Conservation (phyloP, 1,140 invertebrate species). For the Lucilia cuprina region DNA sequence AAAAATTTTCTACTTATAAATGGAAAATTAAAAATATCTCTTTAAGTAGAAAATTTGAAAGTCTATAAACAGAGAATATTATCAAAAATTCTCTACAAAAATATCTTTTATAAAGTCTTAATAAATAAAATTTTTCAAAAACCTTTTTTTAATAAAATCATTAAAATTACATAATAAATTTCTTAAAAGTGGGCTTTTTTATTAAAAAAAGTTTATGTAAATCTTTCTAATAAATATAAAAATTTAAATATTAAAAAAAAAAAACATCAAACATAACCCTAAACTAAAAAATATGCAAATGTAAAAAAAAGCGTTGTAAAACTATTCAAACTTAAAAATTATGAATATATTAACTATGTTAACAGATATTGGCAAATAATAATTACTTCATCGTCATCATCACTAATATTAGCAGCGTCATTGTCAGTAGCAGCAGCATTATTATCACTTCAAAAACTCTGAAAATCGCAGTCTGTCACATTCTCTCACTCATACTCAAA, state of each 20-base stretch:
- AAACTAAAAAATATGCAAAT: background rate
- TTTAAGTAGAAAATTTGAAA: no score
- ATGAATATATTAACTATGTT: background rate
- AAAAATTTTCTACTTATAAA: no score
- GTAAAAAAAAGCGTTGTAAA: background rate
- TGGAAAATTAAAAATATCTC: no score
- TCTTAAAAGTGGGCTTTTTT: no score
- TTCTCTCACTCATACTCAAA: background rate
- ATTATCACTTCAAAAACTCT: background rate
- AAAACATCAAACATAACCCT: background rate
- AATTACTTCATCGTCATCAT: conserved; percentile 38
- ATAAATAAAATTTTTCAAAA: no score
- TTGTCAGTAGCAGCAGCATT: conserved; percentile 39
- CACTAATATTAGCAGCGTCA: conserved; percentile 33
- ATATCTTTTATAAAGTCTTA: no score
- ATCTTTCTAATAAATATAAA: no score
- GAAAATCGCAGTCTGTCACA: background rate
- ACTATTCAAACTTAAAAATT: background rate
- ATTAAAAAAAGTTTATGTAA: no score
- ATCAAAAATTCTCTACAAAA: no score
- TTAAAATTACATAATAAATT: no score
- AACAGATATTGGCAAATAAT: conserved; percentile 55
- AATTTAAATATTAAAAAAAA: background rate
- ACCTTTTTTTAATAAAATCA: no score
- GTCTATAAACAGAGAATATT: no score